Base-by-base conservation (phyloP, 2,113 vertebrate species). In the Arothron firmamentum region DNA sequence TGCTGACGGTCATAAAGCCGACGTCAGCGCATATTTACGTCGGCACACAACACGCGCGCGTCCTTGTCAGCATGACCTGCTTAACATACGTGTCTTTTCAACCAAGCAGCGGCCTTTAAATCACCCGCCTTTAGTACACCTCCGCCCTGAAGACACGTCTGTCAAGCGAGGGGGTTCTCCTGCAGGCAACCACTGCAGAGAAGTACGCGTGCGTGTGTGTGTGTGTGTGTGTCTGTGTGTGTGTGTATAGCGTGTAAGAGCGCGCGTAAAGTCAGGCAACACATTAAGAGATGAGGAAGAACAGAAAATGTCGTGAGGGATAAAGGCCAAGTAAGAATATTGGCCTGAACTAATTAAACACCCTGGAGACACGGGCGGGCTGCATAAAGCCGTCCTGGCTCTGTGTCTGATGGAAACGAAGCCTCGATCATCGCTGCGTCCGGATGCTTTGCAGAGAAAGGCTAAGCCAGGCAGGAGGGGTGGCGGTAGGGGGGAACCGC, bases 1-100 rank as follows among this genome's bases (percentile, higher is more conserved):
- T 38, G 34, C 34, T 38, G 34, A 12, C 9, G 3, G 34, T 38
- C 83, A 74, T 51, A 71, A 45, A 62, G 77, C 60, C 79, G 84
- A 77, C 82, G 87, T 91, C 87, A 90, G 89, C 89, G 88, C 52
- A 85, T 89, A 77, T 86, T 28, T 28, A 74, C 61, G 67, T 3
- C 2, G 17, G 50, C 25, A 31, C 31, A 7, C 52, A 2, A 53
- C 58, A 59, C 21, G 0, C 57, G 52, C 45, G 14, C 54, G 53
- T 66, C 70, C 76, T 77, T 80, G 69, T 69, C 38, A 28, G 75
- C 64, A 60, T 80, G 81, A 84, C 82, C 78, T 71, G 64, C 58
- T 87, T 86, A 81, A 79, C 84, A 86, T 87, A 82, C 70, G 75
- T 64, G 54, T 54, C 62, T 70, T 52, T 74, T 71, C 59, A 72